Evolutionary conservation across 2,888 invertebrate species (phyloP).

Genomic region (Epiblema foenella): DNA sequence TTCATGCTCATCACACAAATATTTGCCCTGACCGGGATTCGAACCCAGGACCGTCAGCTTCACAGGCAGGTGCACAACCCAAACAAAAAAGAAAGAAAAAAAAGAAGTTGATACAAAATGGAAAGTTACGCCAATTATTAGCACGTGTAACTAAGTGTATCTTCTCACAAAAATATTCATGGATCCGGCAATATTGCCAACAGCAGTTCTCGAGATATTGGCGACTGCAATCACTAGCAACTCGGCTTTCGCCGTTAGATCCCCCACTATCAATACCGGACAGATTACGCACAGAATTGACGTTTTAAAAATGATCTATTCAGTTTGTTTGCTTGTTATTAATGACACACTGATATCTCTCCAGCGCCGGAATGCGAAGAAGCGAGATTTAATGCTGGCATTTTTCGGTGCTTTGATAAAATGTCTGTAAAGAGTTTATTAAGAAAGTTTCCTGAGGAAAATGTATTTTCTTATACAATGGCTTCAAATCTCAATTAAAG

Average conservation of each 20-base stretch:
- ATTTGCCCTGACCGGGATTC: too few relatives aligned
- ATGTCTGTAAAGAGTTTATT: slow-evolving; percentile 12
- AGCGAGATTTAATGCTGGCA: slow-evolving; percentile 46
- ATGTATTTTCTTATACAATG: too few relatives aligned
- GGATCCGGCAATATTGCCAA: not conserved
- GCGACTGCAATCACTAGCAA: slow-evolving; percentile 42
- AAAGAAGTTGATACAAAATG: too few relatives aligned
- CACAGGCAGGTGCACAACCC: too few relatives aligned
- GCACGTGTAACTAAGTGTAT: too few relatives aligned
- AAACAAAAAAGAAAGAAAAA: too few relatives aligned
- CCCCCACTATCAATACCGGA: slow-evolving; percentile 45
- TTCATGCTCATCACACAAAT: too few relatives aligned
- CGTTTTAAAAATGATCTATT: slow-evolving; percentile 61
- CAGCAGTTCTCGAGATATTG: not conserved
- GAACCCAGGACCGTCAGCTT: too few relatives aligned
- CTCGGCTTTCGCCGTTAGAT: slow-evolving; percentile 49
- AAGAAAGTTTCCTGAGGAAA: not conserved
- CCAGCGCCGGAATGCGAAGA: slow-evolving; percentile 59
- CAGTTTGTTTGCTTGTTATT: slow-evolving; percentile 65
- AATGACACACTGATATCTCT: slow-evolving; percentile 64
- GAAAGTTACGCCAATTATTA: too few relatives aligned
- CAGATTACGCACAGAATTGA: slow-evolving; percentile 49
- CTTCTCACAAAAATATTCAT: not conserved
- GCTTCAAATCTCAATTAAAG: too few relatives aligned
- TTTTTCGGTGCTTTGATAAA: slow-evolving; percentile 38